Percentiles rank a stretch among this genome's conserved stretches.
phyloP scores from a whole-genome alignment of 1,140 invertebrate genomes.

The Ceratosolen fusciceps region DNA sequence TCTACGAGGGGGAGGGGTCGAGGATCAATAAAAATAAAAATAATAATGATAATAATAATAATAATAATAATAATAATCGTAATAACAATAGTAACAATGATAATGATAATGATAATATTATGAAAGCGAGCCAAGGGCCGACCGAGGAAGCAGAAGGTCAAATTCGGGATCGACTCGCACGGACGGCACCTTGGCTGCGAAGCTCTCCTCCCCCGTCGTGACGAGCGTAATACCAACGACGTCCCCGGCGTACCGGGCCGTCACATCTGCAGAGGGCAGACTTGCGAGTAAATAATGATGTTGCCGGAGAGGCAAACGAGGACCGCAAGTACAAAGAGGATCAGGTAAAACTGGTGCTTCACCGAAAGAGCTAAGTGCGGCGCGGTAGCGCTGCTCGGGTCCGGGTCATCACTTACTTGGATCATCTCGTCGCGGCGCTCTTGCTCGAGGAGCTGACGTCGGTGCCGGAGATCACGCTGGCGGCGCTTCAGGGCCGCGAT shows the following conservation, averaged over 20 bases:
- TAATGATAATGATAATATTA: too few species aligned
- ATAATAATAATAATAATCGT: too few species aligned
- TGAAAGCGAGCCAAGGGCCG: neutral
- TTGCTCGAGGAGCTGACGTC: conserved; percentile 68
- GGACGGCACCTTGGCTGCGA: too few species aligned
- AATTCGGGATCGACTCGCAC: neutral
- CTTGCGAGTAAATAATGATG: conserved; percentile 71
- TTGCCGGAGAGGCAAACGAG: conserved; percentile 71
- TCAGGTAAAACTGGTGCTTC: conserved; percentile 69
- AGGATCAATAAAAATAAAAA: too few species aligned
- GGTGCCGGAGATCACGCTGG: conserved; percentile 68
- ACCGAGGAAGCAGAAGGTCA: neutral
- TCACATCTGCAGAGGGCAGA: conserved; percentile 70
- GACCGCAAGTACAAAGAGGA: conserved; percentile 68
- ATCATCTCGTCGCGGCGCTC: conserved; percentile 72
- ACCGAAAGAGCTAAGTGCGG: conserved; percentile 65
- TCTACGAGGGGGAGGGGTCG: too few species aligned
- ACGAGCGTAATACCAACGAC: neutral
- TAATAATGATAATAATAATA: too few species aligned
- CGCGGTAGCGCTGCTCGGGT: conserved; percentile 54
- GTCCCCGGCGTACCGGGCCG: conserved; percentile 15
- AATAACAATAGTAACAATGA: too few species aligned
- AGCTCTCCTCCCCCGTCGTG: too few species aligned
- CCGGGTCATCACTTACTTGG: conserved; percentile 71
- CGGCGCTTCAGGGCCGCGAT: conserved; percentile 67